Base-by-base conservation (phyloP, 2,888 invertebrate genomes). In the Drosophila planitibia region DNA sequence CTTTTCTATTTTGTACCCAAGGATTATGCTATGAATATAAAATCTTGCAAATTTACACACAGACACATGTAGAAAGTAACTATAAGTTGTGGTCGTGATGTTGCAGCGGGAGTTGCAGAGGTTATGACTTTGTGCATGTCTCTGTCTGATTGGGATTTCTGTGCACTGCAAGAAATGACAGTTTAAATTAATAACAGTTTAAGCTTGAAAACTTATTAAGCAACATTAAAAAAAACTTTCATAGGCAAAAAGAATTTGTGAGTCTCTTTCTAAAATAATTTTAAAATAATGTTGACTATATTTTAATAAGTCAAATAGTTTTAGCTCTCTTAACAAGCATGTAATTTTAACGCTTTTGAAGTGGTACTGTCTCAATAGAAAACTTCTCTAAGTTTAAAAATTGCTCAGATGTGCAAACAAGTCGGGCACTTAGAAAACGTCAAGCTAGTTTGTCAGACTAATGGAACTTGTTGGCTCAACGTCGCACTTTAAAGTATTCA, bases 11-110 rank as follows among this genome's bases (percentile, higher is more conserved):
- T 86, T 75, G 82, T 86, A 86, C 69, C 75, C 84, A 82, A 82
- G 85, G 85, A 89, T 89, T 86, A 86, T 84, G 89, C 85, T 71
- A 86, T 89, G 89, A 86, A 86, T 86, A 86, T 89, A 89, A 86
- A 89, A 89, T 86, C 89, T 82, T 89, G 82, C 75, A 70, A 85
- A 89, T 89, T 89, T 84, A 79, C 84, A 85, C 78, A 78, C 62
- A 78, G 63, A 80, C 77, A 63, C 64, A 78, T 53, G 63, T 51
- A 44, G 33, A 67, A 66, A 54, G 77, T 71, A 79, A 84, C 82
- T 86, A 73, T 72, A 82, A 89, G 75, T 82, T 86, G 85, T 79
- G 89, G 89, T 78, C 78, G 85, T 82, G 77, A 71, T 62, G 74
- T 62, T 74, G 77, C 73, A 76, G 69, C 54, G 78, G 81, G 69